These are phyloP conservation scores for Lamprotornis superbus DNA, from an alignment of 2,113 vertebrate species.

Conservation along the genomic window DNA sequence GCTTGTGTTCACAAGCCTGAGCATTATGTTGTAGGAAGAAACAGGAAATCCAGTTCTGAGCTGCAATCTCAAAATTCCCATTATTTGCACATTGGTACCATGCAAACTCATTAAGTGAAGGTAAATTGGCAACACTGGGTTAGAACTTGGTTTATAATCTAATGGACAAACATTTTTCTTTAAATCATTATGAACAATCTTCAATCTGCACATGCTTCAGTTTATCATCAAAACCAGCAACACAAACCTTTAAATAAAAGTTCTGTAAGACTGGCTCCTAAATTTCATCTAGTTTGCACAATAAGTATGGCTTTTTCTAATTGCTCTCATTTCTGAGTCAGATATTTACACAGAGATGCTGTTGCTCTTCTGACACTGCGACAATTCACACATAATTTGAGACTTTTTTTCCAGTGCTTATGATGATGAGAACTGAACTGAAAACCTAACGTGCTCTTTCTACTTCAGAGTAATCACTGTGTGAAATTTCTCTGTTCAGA, in stretches of 20 bases:
- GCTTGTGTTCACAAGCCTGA: not conserved
- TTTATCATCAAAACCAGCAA: not conserved
- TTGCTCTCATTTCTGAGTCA: not conserved
- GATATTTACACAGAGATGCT: not conserved
- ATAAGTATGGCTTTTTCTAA: not conserved
- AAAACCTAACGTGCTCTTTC: not conserved
- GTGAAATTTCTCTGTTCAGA: not conserved
- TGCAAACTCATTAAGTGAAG: not conserved
- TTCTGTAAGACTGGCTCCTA: not conserved
- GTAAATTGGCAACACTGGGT: not conserved
- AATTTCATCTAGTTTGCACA: not conserved
- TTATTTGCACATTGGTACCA: not conserved
- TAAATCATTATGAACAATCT: not conserved
- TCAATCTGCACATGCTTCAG: not conserved
- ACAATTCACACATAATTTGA: not conserved
- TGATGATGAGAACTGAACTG: not conserved
- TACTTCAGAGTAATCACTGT: not conserved
- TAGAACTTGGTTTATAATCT: not conserved
- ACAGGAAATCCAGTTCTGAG: not conserved
- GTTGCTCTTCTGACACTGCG: not conserved
- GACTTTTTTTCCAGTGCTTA: not conserved
- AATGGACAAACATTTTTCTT: not conserved
- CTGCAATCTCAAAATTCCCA: not conserved
- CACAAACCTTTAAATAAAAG: not conserved
- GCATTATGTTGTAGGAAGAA: accelerated